These are phyloP conservation scores for Bambusicola thoracicus DNA, from an alignment of 2,113 vertebrate species.

Conservation along the genomic window DNA sequence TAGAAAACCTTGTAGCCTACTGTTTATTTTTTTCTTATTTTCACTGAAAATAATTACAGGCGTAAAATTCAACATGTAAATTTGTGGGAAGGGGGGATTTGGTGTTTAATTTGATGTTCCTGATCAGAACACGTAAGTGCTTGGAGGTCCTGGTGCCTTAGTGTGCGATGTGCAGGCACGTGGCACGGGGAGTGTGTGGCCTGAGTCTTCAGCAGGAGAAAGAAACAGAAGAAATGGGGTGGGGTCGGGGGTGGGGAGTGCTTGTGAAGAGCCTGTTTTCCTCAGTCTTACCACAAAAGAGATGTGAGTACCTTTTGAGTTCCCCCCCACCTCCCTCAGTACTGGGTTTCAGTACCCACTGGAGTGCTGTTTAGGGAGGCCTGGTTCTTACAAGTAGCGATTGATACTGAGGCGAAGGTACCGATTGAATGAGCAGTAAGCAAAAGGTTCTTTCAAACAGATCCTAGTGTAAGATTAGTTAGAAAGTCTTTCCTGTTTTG, in stretches of 20 bases:
- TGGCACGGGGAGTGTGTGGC: neutral
- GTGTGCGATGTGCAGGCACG: neutral
- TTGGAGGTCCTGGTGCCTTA: neutral
- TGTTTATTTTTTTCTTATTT: neutral
- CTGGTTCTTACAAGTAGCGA: neutral
- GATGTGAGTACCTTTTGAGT: neutral
- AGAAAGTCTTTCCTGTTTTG: neutral
- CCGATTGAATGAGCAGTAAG: neutral
- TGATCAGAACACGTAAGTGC: accelerated
- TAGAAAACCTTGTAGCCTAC: neutral
- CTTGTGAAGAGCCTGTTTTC: neutral
- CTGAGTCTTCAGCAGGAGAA: neutral
- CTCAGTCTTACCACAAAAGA: neutral
- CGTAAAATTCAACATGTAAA: neutral
- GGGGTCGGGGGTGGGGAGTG: neutral
- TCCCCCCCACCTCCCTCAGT: neutral
- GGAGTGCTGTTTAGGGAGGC: neutral
- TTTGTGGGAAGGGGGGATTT: neutral
- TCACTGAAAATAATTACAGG: neutral
- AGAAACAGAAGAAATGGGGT: neutral
- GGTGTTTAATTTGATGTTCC: neutral
- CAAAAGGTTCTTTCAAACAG: neutral
- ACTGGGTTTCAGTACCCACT: neutral
- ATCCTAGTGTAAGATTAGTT: neutral
- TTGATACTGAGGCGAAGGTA: neutral